phyloP scores from a whole-genome alignment of 2,797 vertebrate species.

The Ammospiza maritima region DNA sequence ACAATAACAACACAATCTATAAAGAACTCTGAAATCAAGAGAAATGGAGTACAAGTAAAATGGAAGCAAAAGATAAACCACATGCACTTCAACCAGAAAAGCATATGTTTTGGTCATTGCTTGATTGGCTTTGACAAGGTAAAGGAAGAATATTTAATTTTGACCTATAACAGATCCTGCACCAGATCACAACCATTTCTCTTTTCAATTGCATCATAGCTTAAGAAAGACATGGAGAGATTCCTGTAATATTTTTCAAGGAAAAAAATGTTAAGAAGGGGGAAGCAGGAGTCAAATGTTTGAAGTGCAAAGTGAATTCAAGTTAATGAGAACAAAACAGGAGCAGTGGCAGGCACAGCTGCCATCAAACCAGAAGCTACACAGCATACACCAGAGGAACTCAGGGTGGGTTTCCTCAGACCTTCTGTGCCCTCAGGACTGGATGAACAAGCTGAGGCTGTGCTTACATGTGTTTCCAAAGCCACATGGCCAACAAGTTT shows the following conservation, averaged over 20 bases:
- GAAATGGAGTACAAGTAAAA: not conserved
- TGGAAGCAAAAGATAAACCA: not conserved
- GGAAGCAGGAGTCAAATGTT: not conserved
- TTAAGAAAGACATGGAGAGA: not conserved
- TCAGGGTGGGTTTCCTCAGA: not conserved
- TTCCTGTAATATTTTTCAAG: not conserved
- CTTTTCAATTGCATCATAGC: not conserved
- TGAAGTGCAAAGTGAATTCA: not conserved
- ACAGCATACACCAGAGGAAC: accelerated
- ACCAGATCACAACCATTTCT: not conserved
- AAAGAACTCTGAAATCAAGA: not conserved
- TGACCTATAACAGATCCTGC: not conserved
- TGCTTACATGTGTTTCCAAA: not conserved
- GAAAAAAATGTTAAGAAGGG: not conserved
- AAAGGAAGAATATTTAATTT: not conserved
- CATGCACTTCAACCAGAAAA: not conserved
- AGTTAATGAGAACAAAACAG: not conserved
- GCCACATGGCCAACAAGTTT: not conserved
- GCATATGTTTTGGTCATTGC: not conserved
- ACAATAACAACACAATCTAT: not conserved
- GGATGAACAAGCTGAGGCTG: not conserved
- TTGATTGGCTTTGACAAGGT: not conserved
- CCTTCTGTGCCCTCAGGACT: not conserved
- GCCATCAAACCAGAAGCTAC: not conserved
- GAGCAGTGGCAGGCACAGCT: not conserved